phyloP scores from a whole-genome alignment of 2,797 vertebrate species.

The Parotocinclus haroldoi region DNA sequence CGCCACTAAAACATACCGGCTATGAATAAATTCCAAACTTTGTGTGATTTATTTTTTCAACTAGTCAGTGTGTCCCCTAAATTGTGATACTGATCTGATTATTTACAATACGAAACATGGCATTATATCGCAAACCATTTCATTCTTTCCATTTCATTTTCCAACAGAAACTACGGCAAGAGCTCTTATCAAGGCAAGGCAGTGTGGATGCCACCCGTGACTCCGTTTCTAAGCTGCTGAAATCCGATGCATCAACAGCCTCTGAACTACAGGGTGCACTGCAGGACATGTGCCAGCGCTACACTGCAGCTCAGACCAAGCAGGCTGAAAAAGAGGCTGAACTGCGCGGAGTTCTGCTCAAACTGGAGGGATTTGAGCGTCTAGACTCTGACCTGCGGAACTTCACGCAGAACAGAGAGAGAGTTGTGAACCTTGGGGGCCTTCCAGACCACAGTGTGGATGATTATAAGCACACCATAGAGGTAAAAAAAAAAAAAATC shows the following conservation, averaged over 20 bases:
- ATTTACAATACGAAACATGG: too few species aligned
- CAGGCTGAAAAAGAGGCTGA: constrained; percentile 77
- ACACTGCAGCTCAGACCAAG: constrained; percentile 72
- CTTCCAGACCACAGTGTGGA: constrained; percentile 85
- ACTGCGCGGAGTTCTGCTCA: constrained; percentile 82
- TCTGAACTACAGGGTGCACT: constrained; percentile 79
- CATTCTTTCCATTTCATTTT: neutral
- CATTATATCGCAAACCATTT: too few species aligned
- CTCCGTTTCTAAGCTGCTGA: constrained; percentile 81
- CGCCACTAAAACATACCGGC: too few species aligned
- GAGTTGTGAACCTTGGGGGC: constrained; percentile 77
- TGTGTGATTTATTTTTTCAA: too few species aligned
- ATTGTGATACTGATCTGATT: too few species aligned
- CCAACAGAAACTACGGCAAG: constrained; percentile 88
- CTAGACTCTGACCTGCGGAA: constrained; percentile 77
- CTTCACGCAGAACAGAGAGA: constrained; percentile 78
- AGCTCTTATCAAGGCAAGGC: constrained; percentile 87
- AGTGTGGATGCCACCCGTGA: constrained; percentile 88
- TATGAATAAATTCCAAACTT: too few species aligned
- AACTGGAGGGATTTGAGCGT: constrained; percentile 85
- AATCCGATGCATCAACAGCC: constrained; percentile 78
- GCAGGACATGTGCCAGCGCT: constrained; percentile 73
- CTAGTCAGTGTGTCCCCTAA: too few species aligned
- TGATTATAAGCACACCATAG: constrained; percentile 85
- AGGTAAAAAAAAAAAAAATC: constrained; percentile 67